Evolutionary conservation across 2,797 vertebrate species (phyloP), one percentile per base, ranked within the genome.

Genomic region (Sebastes variabilis): DNA sequence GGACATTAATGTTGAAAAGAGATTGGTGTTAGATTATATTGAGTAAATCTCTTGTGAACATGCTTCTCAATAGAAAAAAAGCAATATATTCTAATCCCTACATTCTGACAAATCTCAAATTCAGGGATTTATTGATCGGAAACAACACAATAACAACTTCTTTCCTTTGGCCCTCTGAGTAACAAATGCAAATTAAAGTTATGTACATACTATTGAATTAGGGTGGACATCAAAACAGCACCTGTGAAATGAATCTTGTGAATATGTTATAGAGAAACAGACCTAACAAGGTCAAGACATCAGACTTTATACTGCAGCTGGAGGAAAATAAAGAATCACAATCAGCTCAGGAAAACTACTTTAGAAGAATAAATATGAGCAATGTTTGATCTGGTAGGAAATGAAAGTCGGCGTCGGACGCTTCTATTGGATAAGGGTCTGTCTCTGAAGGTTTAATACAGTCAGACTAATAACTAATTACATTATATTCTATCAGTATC

Each of bases 91-190:
- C 11, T 46, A 36, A 71, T 72, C 22, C 18, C 8, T 13, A 30
- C 70, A 60, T 83, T 66, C 61, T 76, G 38, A 75, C 69, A 84
- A 73, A 74, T 84, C 49, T 73, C 34, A 75, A 75, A 78, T 70
- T 76, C 61, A 80, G 49, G 55, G 59, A 49, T 8, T 81, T 70
- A 75, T 74, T 34, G 82, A 90, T 87, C 34, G 16, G 34, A 67
- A 42, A 67, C 77, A 84, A 69, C 38, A 80, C 64, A 78, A 87
- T 75, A 70, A 78, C 70, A 73, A 72, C 27, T 75, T 64, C n/a
- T 67, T 67, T 16, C 29, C 14, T 69, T 61, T 67, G 52, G 22
- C 61, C 25, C 8, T 58, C 64, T 27, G 60, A 16, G 58, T 61
- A 77, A 78, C 59, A 52, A 81, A 88, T 75, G 58, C 62, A 76